Percentiles rank a stretch among this genome's conserved stretches.
Conservation (phyloP, 2,113 vertebrate species). For the Murina feae region DNA sequence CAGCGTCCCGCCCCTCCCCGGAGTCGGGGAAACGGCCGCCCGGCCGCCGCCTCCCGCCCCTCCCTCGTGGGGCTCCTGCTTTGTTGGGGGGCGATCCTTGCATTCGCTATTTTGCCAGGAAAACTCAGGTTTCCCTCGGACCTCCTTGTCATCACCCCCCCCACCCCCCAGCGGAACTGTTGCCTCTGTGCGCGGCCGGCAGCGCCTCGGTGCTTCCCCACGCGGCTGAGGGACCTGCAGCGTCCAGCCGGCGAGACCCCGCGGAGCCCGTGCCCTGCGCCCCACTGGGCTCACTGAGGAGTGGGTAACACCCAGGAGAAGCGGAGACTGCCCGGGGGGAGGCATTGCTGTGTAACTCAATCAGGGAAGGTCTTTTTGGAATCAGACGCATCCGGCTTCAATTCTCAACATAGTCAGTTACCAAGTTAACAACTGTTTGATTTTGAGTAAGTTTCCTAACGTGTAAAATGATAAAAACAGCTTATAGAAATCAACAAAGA, state of each 20-base stretch:
- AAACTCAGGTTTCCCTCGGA: background rate
- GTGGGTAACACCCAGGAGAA: background rate
- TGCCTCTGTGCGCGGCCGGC: background rate
- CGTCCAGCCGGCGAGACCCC: too few species aligned
- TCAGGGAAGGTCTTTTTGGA: constrained; percentile 3
- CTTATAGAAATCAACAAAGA: background rate
- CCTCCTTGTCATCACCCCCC: rapidly evolving
- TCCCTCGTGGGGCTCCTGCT: rapidly evolving
- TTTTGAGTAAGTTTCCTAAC: background rate
- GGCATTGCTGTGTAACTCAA: background rate
- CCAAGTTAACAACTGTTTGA: background rate
- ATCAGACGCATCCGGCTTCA: background rate
- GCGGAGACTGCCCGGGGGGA: background rate
- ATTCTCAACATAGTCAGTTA: background rate
- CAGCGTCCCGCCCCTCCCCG: rapidly evolving
- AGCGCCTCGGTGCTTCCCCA: background rate
- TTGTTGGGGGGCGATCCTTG: background rate
- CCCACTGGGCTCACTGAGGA: background rate
- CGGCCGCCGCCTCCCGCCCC: background rate
- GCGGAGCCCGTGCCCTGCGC: too few species aligned
- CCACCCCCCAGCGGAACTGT: background rate
- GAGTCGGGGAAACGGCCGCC: rapidly evolving
- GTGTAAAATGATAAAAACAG: background rate
- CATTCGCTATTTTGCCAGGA: background rate
- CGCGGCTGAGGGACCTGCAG: too few species aligned